Evolutionary conservation across 2,797 vertebrate genomes (phyloP), one percentile per base, ranked within the genome.

Genomic region (Sylvilagus floridanus): DNA sequence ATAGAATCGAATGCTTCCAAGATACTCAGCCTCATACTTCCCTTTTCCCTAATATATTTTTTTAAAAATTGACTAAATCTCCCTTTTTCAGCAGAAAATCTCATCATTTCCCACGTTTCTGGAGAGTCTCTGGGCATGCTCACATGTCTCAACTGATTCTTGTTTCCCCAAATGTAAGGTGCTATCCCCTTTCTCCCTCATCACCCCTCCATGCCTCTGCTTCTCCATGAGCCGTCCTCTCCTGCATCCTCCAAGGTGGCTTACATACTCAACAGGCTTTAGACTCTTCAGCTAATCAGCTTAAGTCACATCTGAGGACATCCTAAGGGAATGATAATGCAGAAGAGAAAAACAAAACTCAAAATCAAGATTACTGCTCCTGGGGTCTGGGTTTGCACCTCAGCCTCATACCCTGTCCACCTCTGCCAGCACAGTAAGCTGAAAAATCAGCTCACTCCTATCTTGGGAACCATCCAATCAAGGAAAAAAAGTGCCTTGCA

Each of bases 281-380:
- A 75, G 54, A 90, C 37, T 54, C 72, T 78, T 63, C 63, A 84
- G 7, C 26, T 85, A 93, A 83, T 47, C 72, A 93, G 72, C 76
- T 95, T 95, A 78, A 24, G 68, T 72, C 42, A 96, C 77, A 68
- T 78, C 69, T 68, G 24, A 92, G 50, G 12, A 14, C 75, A 69
- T 72, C 84, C 73, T 78, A 63, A 83, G 73, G 77, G n/a, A 73
- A 32, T 57, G 35, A 78, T 47, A 69, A 52, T 8, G n/a, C 35
- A 35, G 50, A 57, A 90, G 37, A 78, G 42, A 35, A 84, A 95
- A 92, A 84, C 22, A 84, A 76, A 85, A 78, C 22, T 82, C 52
- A n/a, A 88, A 89, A 86, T 52, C 60, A 84, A 37, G 42, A 52
- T 16, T 62, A 13, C 7, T 19, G 26, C 5, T 35, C 12, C 32